phyloP scores from a whole-genome alignment of 2,888 invertebrate genomes.

The Nycteola revayana region DNA sequence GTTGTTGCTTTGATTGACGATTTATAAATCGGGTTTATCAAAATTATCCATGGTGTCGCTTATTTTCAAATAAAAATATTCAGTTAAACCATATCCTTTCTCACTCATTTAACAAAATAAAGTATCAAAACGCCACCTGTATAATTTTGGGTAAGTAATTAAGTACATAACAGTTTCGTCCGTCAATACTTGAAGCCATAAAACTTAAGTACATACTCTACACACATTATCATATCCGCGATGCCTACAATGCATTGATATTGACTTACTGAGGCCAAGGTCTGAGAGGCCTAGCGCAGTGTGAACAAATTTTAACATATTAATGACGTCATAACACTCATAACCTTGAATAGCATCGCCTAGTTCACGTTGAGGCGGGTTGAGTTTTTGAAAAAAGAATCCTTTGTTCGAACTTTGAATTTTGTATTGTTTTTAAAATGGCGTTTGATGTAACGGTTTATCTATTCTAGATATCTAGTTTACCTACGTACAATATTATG shows the following conservation, averaged over 20 bases:
- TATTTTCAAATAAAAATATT: no score
- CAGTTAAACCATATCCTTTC: no score
- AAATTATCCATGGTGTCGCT: no score
- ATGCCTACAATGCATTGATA: slow-evolving; percentile 8
- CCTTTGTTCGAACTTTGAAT: slow-evolving; percentile 1
- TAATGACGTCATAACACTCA: slow-evolving; percentile 20
- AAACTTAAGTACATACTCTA: slow-evolving; percentile 12
- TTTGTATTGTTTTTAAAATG: no score
- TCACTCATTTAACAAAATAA: no score
- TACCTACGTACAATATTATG: no score
- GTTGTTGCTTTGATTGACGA: no score
- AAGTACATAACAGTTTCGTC: slow-evolving; percentile 14
- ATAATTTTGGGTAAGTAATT: background rate
- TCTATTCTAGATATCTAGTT: no score
- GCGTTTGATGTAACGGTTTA: no score
- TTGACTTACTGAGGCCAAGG: slow-evolving; percentile 20
- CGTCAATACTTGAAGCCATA: slow-evolving; percentile 22
- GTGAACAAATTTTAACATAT: slow-evolving; percentile 9
- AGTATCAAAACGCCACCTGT: no score
- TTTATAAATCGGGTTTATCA: no score
- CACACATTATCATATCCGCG: slow-evolving; percentile 13
- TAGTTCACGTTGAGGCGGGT: slow-evolving; percentile 12
- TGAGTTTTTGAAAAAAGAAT: slow-evolving; percentile 19
- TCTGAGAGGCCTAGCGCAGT: slow-evolving; percentile 19
- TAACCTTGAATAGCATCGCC: slow-evolving; percentile 23